phyloP scores from a whole-genome alignment of 1,140 invertebrate genomes.

The Orussus abietinus region DNA sequence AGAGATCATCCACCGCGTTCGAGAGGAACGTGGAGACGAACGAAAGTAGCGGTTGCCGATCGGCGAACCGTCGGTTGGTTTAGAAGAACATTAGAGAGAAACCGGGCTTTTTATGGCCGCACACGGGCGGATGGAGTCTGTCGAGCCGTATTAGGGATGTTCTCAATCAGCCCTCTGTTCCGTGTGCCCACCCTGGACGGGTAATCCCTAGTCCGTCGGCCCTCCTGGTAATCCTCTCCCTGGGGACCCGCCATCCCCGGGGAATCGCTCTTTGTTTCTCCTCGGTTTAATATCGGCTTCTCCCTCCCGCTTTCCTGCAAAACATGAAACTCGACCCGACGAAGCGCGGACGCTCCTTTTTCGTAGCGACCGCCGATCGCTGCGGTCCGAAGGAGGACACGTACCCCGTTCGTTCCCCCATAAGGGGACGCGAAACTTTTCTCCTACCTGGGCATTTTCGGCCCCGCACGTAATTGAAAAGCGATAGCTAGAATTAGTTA shows the following conservation, averaged over 20 bases:
- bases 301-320: conserved; percentile 13
- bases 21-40: conserved; percentile 1
- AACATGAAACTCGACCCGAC: too few species aligned
- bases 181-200: conserved; percentile 38
- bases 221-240: conserved; percentile 35
- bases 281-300: neutral
- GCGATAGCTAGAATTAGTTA: too few species aligned
- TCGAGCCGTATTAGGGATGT: conserved; percentile 50
- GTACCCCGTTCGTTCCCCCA: too few species aligned
- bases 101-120: conserved; percentile 31
- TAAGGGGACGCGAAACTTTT: too few species aligned
- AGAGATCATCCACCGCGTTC: neutral
- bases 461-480: too few species aligned
- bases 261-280: conserved; percentile 8
- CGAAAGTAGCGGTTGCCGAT: conserved; percentile 9
- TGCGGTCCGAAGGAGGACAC: too few species aligned
- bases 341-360: too few species aligned
- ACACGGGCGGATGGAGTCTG: conserved; percentile 51
- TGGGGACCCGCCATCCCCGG: conserved; percentile 22
- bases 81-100: conserved; percentile 10
- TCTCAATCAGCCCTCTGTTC: conserved; percentile 51
- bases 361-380: too few species aligned
- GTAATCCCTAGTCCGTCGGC: conserved; percentile 33
- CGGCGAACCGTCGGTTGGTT: neutral
- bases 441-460: too few species aligned